phyloP scores from a whole-genome alignment of 2,797 vertebrate species.

The Gymnocypris eckloni region DNA sequence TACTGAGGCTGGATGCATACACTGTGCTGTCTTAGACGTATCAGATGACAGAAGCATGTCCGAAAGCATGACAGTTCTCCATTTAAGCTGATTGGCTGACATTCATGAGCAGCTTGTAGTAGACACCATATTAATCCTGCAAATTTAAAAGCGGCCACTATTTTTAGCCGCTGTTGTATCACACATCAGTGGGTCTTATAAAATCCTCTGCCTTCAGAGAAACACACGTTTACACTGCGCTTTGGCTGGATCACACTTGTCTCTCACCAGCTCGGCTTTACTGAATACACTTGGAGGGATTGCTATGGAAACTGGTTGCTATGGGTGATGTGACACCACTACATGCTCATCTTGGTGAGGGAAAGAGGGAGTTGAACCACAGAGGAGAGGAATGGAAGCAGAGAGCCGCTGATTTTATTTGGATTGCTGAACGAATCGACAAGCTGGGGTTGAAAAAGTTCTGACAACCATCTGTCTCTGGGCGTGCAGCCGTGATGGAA shows the following conservation, averaged over 20 bases:
- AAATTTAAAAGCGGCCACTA: constrained; percentile 50
- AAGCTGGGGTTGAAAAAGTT: constrained; percentile 57
- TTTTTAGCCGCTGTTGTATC: constrained; percentile 56
- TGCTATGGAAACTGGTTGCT: constrained; percentile 85
- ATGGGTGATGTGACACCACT: constrained; percentile 78
- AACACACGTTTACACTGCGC: constrained; percentile 59
- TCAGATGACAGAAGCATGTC: constrained; percentile 24
- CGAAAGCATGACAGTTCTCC: constrained; percentile 23
- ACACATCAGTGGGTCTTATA: constrained; percentile 58
- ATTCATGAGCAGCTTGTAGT: constrained; percentile 23
- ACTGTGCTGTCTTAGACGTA: constrained; percentile 15
- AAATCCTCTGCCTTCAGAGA: constrained; percentile 60
- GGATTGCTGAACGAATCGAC: constrained; percentile 49
- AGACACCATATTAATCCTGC: constrained; percentile 35
- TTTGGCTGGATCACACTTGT: constrained; percentile 61
- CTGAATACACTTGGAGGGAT: constrained; percentile 75
- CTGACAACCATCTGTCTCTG: constrained; percentile 44
- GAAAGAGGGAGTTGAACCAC: constrained; percentile 64
- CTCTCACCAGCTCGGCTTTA: constrained; percentile 62
- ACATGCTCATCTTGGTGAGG: constrained; percentile 64
- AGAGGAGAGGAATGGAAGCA: constrained; percentile 59
- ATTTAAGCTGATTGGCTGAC: constrained; percentile 35
- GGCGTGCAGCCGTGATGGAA: constrained; percentile 49
- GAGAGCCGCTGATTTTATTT: constrained; percentile 46
- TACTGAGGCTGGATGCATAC: not conserved